Percentiles rank a stretch among this genome's conserved stretches.
Evolutionary conservation across 1,140 invertebrate species (phyloP).

Genomic region (Drosophila neocordata): DNA sequence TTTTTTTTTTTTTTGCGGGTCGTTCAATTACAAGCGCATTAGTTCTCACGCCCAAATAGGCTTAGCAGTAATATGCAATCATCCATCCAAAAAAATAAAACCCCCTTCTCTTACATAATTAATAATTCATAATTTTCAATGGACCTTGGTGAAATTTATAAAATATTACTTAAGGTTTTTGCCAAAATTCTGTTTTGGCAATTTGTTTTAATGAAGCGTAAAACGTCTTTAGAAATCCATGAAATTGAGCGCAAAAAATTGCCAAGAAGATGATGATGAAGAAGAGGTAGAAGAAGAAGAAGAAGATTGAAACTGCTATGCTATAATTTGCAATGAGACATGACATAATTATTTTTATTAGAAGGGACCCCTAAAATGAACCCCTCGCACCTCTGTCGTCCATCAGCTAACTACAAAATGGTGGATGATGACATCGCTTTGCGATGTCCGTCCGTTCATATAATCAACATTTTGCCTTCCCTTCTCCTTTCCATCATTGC

Average conservation of each 20-base stretch:
- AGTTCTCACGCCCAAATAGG: slow-evolving; percentile 26
- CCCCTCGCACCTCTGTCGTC: background rate
- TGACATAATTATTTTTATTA: slow-evolving; percentile 16
- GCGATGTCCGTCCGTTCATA: background rate
- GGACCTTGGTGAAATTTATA: slow-evolving; percentile 5
- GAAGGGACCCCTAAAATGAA: background rate
- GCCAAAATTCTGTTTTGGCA: slow-evolving; percentile 13
- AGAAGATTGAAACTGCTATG: slow-evolving; percentile 1
- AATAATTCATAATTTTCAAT: slow-evolving; percentile 25
- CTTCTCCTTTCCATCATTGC: background rate
- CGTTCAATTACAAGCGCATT: slow-evolving; percentile 19
- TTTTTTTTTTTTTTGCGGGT: background rate
- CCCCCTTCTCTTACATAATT: background rate
- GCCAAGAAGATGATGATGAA: background rate
- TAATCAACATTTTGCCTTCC: slow-evolving; percentile 1
- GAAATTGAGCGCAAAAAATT: slow-evolving; percentile 6
- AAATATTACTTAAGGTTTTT: slow-evolving; percentile 14
- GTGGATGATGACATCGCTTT: slow-evolving; percentile 7
- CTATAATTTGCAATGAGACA: slow-evolving; percentile 20
- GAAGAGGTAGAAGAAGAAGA: background rate
- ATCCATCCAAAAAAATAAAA: background rate
- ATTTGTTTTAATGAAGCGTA: slow-evolving; percentile 21
- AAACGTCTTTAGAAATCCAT: slow-evolving; percentile 21
- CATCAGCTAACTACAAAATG: slow-evolving; percentile 16
- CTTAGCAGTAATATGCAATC: background rate